Base-by-base conservation (phyloP, 2,113 vertebrate genomes). In the Trichechus manatus region DNA sequence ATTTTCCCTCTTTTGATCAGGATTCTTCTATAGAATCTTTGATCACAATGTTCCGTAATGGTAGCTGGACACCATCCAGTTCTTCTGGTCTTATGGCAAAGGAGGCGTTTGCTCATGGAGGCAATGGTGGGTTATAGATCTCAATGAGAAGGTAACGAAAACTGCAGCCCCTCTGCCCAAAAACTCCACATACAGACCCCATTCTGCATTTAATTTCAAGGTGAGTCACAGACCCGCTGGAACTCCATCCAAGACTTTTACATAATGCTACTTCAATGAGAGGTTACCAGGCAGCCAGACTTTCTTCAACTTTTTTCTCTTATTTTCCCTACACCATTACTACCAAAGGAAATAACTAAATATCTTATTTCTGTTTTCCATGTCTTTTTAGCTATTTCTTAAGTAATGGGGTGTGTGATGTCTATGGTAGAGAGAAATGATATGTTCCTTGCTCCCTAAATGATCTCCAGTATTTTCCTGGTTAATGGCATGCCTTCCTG, bases 131-230 rank as follows among this genome's bases (percentile, higher is more conserved):
- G 6, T 3, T 29, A 10, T 6, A 20, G 59, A 81, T 89, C 29
- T 66, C 81, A 31, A 63, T 3, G 36, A 89, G 89, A 72, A 23
- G 39, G 44, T 50, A 53, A 50, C 15, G 36, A 87, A 83, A 72
- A 11, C 36, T 15, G 1, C 5, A 1, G 22, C 27, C 47, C 50
- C 36, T 83, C 1, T 33, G 9, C 66, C 66, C 23, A 31, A n/a
- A 70, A 70, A n/a, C 17, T n/a, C 14, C 61, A 15, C 6, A 9
- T 78, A 33, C 27, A 79, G 39, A 83, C 33, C 56, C 0, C 10
- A 20, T 90, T 92, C 59, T 81, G 66, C 29, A 8, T 78, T 92
- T 89, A 56, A 93, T 93, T 94, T 64, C 81, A 39, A 33, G 68
- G 50, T 4, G 33, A 31, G 42, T 87, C 74, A 56, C 7, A 90